Evolutionary conservation across 2,888 invertebrate species (phyloP), one percentile per base, ranked within the genome.

Genomic region (Drosophila histrio): DNA sequence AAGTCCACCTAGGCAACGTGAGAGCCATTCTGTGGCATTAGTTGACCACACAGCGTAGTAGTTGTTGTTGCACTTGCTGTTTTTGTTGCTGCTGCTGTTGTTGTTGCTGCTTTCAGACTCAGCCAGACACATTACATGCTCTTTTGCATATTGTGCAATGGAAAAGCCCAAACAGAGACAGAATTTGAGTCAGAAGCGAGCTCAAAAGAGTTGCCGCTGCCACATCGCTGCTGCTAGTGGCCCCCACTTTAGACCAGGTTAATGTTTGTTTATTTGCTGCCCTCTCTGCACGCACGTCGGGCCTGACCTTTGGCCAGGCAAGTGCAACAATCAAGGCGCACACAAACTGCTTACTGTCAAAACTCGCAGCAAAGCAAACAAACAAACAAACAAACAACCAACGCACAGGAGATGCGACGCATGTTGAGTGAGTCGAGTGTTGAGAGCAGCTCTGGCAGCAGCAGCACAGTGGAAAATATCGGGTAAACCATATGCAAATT

Each of bases 291-390:
- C 67, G 66, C 80, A 67, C 63, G 59, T 56, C 60, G 28, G 28
- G 43, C 61, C 64, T 77, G 87, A 79, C 87, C 87, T 80, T 64
- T 79, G 68, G 54, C 80, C 78, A 41, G 59, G 61, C 81, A 70
- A 87, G 87, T 87, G 81, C 86, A 81, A 82, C 87, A 87, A 85
- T 82, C 87, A 85, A 79, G 87, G 77, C 79, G 69, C 79, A 87
- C 81, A 82, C 82, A 64, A 82, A 79, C 79, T 72, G 87, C 86
- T 87, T 82, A 82, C 87, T 82, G 87, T 81, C 81, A 81, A 87
- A 81, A 81, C 81, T 71, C 73, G 85, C 87, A 82, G 54, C 53
- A 59, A 75, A 57, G 61, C 72, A 64, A 68, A 49, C 78, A 84
- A 78, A 59, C 68, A 72, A 72, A 58, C 79, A 75, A 72, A 57